Base-by-base conservation (phyloP, 2,113 vertebrate species). In the Marmota flaviventris region DNA sequence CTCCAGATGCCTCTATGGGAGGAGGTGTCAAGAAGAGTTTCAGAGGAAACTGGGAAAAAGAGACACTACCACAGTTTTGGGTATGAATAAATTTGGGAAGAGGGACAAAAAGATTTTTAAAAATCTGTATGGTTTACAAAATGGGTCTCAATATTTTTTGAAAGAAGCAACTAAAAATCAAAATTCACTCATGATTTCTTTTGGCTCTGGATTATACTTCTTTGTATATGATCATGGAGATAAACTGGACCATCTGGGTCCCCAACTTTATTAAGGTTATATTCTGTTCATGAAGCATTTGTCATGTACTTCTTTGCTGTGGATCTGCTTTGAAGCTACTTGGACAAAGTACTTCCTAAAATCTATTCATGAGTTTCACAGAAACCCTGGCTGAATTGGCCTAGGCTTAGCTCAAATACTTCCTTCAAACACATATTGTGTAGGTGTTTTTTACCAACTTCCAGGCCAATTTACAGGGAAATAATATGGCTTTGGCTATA, bases 131-230 rank as follows among this genome's bases (percentile, higher is more conserved):
- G 61, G 81, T 56, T 86, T 93, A 75, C 63, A 29, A 93, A 89
- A 82, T 42, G 10, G 9, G 69, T 73, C 13, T 53, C 25, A 53
- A 79, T 73, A 0, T 63, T 86, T 89, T 84, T 39, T 27, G 8
- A 37, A 96, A 91, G 63, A 65, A 92, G 67, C 24, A 84, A 85
- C 4, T 85, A 45, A 95, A 94, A 85, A 76, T 58, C 11, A 76
- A 90, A 92, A 72, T n/a, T 81, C 18, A 20, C 25, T 61, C 65
- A 72, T 63, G 39, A 72, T 88, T 70, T 72, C 18, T 82, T 87
- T 84, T 51, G 22, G 5, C 45, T 95, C 89, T 53, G 22, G 58
- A 25, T 34, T 63, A 0, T 85, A 69, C 32, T 53, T 75, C 53
- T 93, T 83, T 70, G 48, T 70, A 65, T 67, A 58, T 67, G 76